Conservation (phyloP, 2,113 vertebrate genomes). For the Neofelis nebulosa region DNA sequence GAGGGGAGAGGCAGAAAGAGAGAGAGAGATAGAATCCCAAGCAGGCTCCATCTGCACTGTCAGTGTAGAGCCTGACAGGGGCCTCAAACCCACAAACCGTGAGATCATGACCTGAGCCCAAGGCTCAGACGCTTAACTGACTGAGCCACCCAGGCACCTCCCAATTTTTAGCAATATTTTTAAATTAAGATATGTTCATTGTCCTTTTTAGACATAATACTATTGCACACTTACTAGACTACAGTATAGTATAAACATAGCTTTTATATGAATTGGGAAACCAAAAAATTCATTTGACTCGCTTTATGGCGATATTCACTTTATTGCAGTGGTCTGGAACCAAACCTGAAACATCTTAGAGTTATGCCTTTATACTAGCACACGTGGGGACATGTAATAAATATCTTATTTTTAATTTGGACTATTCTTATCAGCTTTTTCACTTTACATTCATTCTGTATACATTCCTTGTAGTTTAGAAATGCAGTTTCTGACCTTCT, state of each 20-base stretch:
- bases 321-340: background rate
- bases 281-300: background rate
- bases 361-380: background rate
- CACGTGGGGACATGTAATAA: background rate
- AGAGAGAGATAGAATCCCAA: too few species aligned
- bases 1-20: too few species aligned
- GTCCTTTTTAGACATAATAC: background rate
- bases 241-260: background rate
- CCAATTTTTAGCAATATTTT: background rate
- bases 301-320: background rate
- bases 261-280: background rate
- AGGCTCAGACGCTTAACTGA: too few species aligned
- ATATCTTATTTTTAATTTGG: constrained; percentile 9
- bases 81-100: too few species aligned
- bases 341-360: background rate
- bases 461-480: background rate
- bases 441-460: background rate
- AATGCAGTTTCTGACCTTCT: constrained; percentile 38
- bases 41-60: too few species aligned
- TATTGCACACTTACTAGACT: background rate
- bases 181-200: background rate
- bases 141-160: too few species aligned
- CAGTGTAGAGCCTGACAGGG: too few species aligned
- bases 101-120: too few species aligned
- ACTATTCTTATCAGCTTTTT: background rate